Conservation (phyloP, 2,888 invertebrate genomes). For the Acronicta psi region DNA sequence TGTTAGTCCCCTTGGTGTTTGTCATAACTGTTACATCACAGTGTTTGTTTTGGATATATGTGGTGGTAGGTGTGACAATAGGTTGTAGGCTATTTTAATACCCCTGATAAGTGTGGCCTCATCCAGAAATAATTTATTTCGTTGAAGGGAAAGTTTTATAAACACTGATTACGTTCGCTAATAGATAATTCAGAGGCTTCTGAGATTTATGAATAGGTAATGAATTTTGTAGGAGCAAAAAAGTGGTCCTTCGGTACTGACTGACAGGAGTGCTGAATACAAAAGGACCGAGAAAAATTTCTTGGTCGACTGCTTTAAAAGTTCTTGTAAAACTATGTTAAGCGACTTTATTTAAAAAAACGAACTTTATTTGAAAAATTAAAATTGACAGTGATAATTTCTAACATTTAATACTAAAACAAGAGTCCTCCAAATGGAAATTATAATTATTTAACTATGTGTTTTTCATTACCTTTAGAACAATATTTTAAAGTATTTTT, state of each 20-base stretch:
- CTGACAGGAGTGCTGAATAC: background rate
- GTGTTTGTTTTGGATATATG: too few species aligned
- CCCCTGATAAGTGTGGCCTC: too few species aligned
- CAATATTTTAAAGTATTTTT: slow-evolving; percentile 16
- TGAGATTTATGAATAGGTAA: slow-evolving; percentile 45
- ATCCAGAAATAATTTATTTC: too few species aligned
- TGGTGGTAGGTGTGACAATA: too few species aligned
- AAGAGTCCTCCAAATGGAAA: too few species aligned
- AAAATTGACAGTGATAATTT: too few species aligned
- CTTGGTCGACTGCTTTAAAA: slow-evolving; percentile 2
- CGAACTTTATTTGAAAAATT: too few species aligned
- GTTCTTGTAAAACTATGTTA: slow-evolving; percentile 2
- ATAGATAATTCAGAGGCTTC: slow-evolving; percentile 49
- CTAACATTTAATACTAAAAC: too few species aligned
- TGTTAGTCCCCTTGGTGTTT: too few species aligned
- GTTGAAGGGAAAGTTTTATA: slow-evolving; percentile 17
- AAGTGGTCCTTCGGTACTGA: slow-evolving; percentile 18
- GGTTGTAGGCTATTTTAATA: too few species aligned
- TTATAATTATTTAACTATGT: too few species aligned
- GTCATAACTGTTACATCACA: too few species aligned
- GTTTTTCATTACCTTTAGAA: background rate
- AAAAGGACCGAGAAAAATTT: slow-evolving; percentile 17
- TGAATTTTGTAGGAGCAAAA: slow-evolving; percentile 32
- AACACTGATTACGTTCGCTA: slow-evolving; percentile 31
- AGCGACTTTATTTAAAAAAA: background rate